phyloP scores from a whole-genome alignment of 2,113 vertebrate species.

The Hippocampus abdominalis region DNA sequence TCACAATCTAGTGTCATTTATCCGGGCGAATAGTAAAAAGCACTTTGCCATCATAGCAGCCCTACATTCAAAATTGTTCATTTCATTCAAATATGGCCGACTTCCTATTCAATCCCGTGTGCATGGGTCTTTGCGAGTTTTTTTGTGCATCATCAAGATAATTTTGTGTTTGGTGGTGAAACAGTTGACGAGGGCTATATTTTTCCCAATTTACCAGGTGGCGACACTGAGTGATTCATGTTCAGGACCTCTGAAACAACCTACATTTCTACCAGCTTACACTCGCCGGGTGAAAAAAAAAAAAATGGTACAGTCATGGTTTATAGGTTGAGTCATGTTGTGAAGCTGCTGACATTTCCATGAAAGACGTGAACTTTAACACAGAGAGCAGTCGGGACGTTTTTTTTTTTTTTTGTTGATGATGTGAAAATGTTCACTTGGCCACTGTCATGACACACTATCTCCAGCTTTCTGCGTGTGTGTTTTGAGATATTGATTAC shows the following conservation, averaged over 20 bases:
- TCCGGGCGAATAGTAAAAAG: too few relatives aligned
- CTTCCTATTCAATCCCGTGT: background rate
- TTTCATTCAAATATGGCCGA: too few relatives aligned
- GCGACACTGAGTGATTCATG: background rate
- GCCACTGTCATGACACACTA: constrained; percentile 29
- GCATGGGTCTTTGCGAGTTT: background rate
- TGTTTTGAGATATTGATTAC: constrained; percentile 69
- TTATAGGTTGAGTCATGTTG: background rate
- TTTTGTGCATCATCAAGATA: background rate
- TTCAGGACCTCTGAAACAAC: background rate
- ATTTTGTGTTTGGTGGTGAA: background rate
- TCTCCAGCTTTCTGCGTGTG: constrained; percentile 22
- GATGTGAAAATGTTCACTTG: constrained; percentile 11
- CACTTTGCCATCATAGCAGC: background rate
- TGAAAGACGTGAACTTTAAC: background rate
- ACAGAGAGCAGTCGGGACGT: background rate
- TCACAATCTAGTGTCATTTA: too few relatives aligned
- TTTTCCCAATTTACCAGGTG: background rate
- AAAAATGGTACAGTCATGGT: background rate
- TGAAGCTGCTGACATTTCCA: background rate
- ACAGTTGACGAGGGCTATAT: background rate
- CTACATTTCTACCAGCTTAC: background rate
- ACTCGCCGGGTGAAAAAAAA: background rate
- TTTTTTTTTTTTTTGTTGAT: background rate
- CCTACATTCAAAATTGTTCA: background rate